Conservation (phyloP, 1,140 invertebrate species). For the Zaprionus africanus region DNA sequence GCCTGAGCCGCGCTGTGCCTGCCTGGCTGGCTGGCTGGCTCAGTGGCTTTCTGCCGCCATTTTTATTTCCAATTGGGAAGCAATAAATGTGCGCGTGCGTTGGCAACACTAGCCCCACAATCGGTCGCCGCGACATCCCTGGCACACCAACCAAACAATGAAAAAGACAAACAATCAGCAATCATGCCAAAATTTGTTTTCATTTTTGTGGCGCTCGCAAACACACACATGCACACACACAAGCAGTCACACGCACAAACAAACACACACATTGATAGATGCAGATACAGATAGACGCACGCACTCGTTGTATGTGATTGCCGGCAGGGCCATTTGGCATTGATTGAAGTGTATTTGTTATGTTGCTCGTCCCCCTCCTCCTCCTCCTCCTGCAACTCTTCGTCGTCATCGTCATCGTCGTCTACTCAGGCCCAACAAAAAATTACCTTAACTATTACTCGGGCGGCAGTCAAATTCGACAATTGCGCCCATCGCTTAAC, state of each 20-base stretch:
- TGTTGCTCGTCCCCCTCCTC: slow-evolving; percentile 46
- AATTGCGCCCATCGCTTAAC: slow-evolving; percentile 46
- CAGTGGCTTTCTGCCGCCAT: slow-evolving; percentile 54
- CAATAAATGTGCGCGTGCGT: slow-evolving; percentile 81
- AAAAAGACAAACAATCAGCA: slow-evolving; percentile 83
- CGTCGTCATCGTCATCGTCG: background rate
- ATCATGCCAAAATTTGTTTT: slow-evolving; percentile 83
- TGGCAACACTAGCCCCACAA: slow-evolving; percentile 54
- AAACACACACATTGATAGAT: background rate
- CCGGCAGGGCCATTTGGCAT: slow-evolving; percentile 73
- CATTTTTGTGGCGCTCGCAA: slow-evolving; percentile 78
- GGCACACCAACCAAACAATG: slow-evolving; percentile 74
- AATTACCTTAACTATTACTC: slow-evolving; percentile 55
- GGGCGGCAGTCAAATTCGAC: slow-evolving; percentile 47
- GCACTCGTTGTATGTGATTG: slow-evolving; percentile 64
- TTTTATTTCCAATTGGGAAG: slow-evolving; percentile 82
- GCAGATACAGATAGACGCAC: slow-evolving; percentile 22
- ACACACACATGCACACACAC: slow-evolving; percentile 33
- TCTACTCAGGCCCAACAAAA: slow-evolving; percentile 27
- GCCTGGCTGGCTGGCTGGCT: slow-evolving; percentile 21
- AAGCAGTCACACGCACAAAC: slow-evolving; percentile 6
- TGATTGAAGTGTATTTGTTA: slow-evolving; percentile 81
- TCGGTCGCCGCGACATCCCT: slow-evolving; percentile 17
- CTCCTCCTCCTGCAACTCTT: slow-evolving; percentile 16
- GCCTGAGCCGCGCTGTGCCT: background rate